Evolutionary conservation across 2,888 invertebrate species (phyloP).

Genomic region (Drosophila hamatofila): DNA sequence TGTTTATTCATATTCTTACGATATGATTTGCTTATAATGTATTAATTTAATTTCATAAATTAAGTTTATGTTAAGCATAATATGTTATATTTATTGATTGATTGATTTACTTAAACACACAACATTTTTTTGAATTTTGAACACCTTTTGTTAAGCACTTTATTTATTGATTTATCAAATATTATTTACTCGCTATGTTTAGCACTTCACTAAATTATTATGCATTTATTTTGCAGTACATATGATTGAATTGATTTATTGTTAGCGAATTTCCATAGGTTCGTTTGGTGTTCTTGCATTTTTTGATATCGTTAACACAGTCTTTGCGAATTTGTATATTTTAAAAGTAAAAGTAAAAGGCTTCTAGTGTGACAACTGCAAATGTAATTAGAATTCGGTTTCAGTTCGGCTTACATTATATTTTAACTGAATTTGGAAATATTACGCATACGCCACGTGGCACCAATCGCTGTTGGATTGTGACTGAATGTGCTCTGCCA

Average conservation of each 20-base stretch:
- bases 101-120: constrained; percentile 10
- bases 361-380: constrained; percentile 54
- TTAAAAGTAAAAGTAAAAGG: constrained; percentile 65
- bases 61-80: constrained; percentile 29
- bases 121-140: constrained; percentile 68
- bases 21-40: constrained; percentile 41
- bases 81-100: constrained; percentile 5
- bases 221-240: constrained; percentile 29
- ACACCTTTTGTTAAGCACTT: constrained; percentile 73
- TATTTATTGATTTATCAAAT: constrained; percentile 24
- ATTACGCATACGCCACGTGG: constrained; percentile 73
- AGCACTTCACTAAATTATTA: constrained; percentile 33
- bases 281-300: constrained; percentile 11
- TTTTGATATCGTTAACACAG: constrained; percentile 66
- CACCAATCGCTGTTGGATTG: constrained; percentile 54
- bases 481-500: constrained; percentile 54
- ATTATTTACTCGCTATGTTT: constrained; percentile 24
- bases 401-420: not conserved
- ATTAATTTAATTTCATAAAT: constrained; percentile 25
- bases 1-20: constrained; percentile 38
- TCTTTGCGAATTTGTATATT: constrained; percentile 52
- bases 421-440: not conserved
- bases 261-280: constrained; percentile 27
- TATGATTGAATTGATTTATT: constrained; percentile 36
- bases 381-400: not conserved